Evolutionary conservation across 2,888 invertebrate genomes (phyloP), one percentile per base, ranked within the genome.

Genomic region (Polydesmus complanatus): DNA sequence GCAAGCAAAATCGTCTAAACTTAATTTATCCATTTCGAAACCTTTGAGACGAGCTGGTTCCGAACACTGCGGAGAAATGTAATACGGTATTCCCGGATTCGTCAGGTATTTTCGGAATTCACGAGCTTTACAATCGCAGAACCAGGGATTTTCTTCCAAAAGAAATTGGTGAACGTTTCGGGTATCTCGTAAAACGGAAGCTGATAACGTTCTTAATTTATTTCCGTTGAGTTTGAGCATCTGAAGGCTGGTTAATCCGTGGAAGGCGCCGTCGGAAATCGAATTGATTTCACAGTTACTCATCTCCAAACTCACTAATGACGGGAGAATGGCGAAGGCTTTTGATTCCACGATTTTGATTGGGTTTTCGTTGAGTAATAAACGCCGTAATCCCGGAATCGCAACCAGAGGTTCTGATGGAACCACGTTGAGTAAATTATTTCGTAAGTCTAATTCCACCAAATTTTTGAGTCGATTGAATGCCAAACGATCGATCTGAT

Each of bases 111-210:
- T 78, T 71, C 88, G 88, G 62, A 88, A 81, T 62, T 86, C 84
- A 56, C 90, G 78, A 62, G 91, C 73, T 26, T 87, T 83, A 70
- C 91, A 92, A 71, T 91, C 90, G 71, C 92, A 92, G 64, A 83
- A 81, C 91, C 90, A 91, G 0, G 88, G 89, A 74, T 91, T 91
- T 66, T 87, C 87, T 65, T 90, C 87, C 66, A 91, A 75, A 70
- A 88, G 88, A 65, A 91, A 83, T 51, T 84, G 86, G 71, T 86
- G 84, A 55, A 91, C 77, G 62, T 67, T 64, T 48, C 63, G 37
- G 3, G 52, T 47, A 27, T 60, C 22, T 63, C 27, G 2, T 19
- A 64, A 27, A 5, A 58, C 80, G 62, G 78, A 78, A 54, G 85
- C 86, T 70, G 81, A 80, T 68, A 89, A 81, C 68, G 81, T 81